A percentile compares a stretch with the other conserved stretches of the same genome.
phyloP scores from a whole-genome alignment of 2,888 invertebrate genomes.

The Acleris holmiana region DNA sequence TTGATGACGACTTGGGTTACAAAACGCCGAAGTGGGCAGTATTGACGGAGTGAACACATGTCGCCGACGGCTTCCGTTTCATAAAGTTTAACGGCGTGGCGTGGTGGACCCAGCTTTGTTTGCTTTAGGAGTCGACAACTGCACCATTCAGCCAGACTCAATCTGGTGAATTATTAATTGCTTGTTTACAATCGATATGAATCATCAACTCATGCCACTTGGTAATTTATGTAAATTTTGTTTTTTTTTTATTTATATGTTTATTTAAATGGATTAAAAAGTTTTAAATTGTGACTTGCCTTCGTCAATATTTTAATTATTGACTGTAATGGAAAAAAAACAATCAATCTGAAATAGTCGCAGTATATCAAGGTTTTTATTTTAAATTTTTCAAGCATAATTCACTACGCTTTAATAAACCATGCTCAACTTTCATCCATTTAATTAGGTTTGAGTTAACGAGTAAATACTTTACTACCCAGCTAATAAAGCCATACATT shows the following conservation, averaged over 20 bases:
- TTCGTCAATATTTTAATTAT: too few relatives aligned
- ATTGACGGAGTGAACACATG: constrained; percentile 79
- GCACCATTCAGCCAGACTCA: constrained; percentile 62
- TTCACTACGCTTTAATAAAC: not conserved
- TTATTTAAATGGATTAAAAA: too few relatives aligned
- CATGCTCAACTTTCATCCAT: constrained; percentile 30
- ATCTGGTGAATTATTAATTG: constrained; percentile 77
- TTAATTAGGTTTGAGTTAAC: constrained; percentile 28
- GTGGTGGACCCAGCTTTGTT: constrained; percentile 83
- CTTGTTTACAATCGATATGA: constrained; percentile 52
- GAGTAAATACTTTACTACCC: not conserved
- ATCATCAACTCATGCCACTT: constrained; percentile 34
- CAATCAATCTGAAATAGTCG: too few relatives aligned
- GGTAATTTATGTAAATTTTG: not conserved
- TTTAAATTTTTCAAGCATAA: not conserved
- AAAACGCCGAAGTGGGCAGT: constrained; percentile 61
- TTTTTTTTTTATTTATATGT: not conserved
- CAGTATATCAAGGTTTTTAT: too few relatives aligned
- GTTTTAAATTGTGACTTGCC: too few relatives aligned
- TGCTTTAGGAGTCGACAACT: constrained; percentile 75
- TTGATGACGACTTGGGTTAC: constrained; percentile 1
- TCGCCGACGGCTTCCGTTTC: constrained; percentile 80
- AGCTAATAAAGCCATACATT: constrained; percentile 48
- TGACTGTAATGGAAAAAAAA: too few relatives aligned
- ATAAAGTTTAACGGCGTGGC: constrained; percentile 80